Evolutionary conservation across 2,888 invertebrate genomes (phyloP).

Genomic region (Lasioglossum leucozonium): DNA sequence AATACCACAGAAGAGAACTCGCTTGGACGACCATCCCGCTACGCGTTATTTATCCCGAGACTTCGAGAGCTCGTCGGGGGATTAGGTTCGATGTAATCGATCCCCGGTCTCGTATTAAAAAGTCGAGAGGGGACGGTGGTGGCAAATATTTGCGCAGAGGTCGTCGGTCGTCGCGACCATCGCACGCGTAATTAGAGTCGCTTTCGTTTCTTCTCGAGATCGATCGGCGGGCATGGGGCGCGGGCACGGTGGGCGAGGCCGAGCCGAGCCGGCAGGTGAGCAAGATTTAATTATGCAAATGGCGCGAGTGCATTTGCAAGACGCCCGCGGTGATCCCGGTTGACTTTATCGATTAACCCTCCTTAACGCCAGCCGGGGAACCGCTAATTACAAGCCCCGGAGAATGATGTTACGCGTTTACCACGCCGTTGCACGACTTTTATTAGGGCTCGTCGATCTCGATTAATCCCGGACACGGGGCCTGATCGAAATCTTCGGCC

Average conservation of each 20-base stretch:
- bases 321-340: constrained; percentile 24
- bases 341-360: constrained; percentile 36
- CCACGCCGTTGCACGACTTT: constrained; percentile 23
- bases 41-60: background rate
- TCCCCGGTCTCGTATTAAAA: background rate
- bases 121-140: background rate
- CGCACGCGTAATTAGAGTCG: constrained; percentile 3
- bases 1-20: background rate
- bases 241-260: background rate
- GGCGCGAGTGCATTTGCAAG: constrained; percentile 28
- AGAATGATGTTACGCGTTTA: constrained; percentile 26
- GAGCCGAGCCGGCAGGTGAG: background rate
- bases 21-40: background rate
- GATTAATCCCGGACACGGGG: constrained; percentile 20
- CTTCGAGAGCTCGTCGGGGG: background rate
- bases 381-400: constrained; percentile 29
- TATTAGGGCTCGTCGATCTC: constrained; percentile 24
- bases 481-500: background rate
- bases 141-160: background rate
- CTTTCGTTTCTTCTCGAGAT: constrained; percentile 14
- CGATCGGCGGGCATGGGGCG: background rate
- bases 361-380: background rate
- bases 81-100: background rate
- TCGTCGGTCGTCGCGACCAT: background rate
- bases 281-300: constrained; percentile 41